Evolutionary conservation across 2,797 vertebrate species (phyloP).

Genomic region (Hybognathus amarus): DNA sequence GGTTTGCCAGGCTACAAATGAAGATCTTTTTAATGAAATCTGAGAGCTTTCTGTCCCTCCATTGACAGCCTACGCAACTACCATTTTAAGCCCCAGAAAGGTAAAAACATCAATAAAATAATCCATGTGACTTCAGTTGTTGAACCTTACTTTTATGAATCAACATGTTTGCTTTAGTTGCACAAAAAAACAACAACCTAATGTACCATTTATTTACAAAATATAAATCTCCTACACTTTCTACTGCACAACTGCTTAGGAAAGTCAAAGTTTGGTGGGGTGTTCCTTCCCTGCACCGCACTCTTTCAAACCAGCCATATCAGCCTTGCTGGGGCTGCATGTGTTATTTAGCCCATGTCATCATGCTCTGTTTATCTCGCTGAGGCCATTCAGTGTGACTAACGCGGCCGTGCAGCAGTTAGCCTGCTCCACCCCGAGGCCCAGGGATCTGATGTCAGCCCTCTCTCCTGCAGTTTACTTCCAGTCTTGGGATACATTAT

Average conservation of each 20-base stretch:
- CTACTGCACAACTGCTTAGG: neutral
- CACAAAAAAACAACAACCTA: too few species aligned
- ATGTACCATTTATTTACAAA: too few species aligned
- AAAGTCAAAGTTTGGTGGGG: constrained; percentile 23
- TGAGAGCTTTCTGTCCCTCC: too few species aligned
- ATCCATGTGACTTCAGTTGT: too few species aligned
- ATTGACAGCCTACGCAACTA: too few species aligned
- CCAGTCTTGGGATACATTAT: constrained; percentile 70
- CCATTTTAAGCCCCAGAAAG: too few species aligned
- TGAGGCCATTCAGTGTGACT: constrained; percentile 63
- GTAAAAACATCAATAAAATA: too few species aligned
- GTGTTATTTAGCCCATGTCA: constrained; percentile 65
- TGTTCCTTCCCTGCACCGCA: constrained; percentile 14
- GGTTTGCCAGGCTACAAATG: too few species aligned
- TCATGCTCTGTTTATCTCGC: constrained; percentile 76
- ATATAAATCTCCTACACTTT: too few species aligned
- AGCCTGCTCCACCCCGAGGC: constrained; percentile 70
- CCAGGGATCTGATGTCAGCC: constrained; percentile 77
- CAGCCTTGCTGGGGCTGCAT: constrained; percentile 45
- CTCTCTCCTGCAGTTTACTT: constrained; percentile 70
- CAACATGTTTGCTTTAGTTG: too few species aligned
- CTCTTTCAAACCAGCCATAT: constrained; percentile 43
- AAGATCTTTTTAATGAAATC: too few species aligned
- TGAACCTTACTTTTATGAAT: too few species aligned
- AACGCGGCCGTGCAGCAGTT: constrained; percentile 66